Percentiles rank a stretch among this genome's conserved stretches.
Evolutionary conservation across 2,113 vertebrate species (phyloP).

Genomic region (Sphaerodactylus townsendi): DNA sequence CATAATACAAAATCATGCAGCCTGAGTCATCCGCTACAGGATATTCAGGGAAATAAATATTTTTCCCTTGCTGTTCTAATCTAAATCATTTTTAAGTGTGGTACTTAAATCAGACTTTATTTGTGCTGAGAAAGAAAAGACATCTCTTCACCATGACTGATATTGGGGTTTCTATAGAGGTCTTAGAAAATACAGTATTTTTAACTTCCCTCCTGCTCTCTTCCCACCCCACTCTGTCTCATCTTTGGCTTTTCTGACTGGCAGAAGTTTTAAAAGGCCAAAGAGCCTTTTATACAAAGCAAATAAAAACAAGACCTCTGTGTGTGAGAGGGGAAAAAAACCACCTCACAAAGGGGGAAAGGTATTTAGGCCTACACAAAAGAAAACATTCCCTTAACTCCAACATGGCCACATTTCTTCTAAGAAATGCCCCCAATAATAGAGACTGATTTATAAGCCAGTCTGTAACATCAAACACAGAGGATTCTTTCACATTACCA

Average conservation of each 20-base stretch:
- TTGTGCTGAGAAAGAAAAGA: background rate
- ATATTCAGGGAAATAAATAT: background rate
- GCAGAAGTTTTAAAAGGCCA: conserved; percentile 43
- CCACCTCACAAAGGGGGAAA: conserved; percentile 22
- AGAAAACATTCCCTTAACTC: conserved; percentile 37
- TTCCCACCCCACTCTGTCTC: background rate
- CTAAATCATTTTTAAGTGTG: background rate
- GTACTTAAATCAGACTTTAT: background rate
- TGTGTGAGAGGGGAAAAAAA: background rate
- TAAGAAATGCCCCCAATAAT: conserved; percentile 21
- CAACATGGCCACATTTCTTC: conserved; percentile 3
- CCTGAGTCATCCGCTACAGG: background rate
- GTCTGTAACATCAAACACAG: conserved; percentile 20
- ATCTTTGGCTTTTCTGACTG: conserved; percentile 13
- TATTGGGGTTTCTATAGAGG: background rate
- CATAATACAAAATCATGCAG: background rate
- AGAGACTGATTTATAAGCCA: conserved; percentile 48
- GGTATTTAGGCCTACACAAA: conserved; percentile 30
- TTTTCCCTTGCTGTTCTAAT: background rate
- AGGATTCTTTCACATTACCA: conserved; percentile 51
- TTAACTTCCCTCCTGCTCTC: background rate
- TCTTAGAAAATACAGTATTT: background rate
- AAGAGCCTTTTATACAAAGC: conserved; percentile 18
- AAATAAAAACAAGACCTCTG: conserved; percentile 26
- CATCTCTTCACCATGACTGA: background rate